Conservation (phyloP, 2,113 vertebrate species). For the Platichthys stellatus region DNA sequence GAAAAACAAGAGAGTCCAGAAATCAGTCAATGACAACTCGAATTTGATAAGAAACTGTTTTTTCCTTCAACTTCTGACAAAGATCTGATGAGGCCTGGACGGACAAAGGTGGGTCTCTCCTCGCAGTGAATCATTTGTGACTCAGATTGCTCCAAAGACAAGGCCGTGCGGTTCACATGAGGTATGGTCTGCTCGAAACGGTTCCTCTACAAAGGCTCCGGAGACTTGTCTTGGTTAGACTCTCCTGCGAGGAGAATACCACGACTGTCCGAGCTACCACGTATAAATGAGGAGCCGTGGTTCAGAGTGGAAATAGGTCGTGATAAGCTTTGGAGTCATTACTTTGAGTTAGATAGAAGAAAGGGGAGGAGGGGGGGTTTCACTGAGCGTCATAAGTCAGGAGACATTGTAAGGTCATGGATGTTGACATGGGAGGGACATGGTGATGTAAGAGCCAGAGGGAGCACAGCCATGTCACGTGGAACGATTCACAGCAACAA, state of each 20-base stretch:
- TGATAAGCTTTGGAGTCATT: constrained; percentile 52
- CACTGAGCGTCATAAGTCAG: constrained; percentile 61
- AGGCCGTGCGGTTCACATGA: constrained; percentile 50
- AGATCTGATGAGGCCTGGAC: constrained; percentile 3
- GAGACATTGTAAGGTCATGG: constrained; percentile 56
- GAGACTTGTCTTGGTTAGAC: constrained; percentile 75
- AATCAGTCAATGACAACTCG: no score
- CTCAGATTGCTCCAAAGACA: constrained; percentile 49
- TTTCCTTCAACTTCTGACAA: not conserved
- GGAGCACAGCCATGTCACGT: not conserved
- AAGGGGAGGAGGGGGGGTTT: constrained; percentile 27
- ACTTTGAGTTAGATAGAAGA: constrained; percentile 58
- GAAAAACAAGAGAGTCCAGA: not conserved
- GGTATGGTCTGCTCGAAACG: constrained; percentile 45
- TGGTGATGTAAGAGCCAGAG: not conserved
- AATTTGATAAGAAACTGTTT: not conserved
- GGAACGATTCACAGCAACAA: not conserved
- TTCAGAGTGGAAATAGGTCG: constrained; percentile 38
- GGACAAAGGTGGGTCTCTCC: not conserved
- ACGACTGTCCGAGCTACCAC: constrained; percentile 58
- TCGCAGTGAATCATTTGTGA: constrained; percentile 29
- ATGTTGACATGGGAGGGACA: constrained; percentile 2
- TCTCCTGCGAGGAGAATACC: constrained; percentile 56
- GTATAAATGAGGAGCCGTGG: constrained; percentile 60
- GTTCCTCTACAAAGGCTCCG: constrained; percentile 44